Percentiles rank a stretch among this genome's conserved stretches.
These are phyloP conservation scores for Beroe forskalii DNA, from an alignment of 37 sponge, comb jelly and placozoan species.

Conservation along the genomic window DNA sequence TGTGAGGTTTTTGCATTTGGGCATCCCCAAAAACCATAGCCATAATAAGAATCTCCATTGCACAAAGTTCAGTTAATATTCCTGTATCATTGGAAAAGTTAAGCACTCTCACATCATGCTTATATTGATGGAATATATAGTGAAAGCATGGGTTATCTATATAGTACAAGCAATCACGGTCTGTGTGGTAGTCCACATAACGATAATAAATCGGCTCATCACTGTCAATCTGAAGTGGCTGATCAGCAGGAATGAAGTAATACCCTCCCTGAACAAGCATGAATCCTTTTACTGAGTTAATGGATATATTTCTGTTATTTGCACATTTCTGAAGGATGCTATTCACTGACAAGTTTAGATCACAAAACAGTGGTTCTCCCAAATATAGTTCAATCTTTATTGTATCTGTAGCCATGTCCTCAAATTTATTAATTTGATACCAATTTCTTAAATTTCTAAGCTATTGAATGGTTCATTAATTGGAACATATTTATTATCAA, in stretches of 20 bases:
- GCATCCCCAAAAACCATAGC: slow-evolving; percentile 58
- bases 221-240: neutral
- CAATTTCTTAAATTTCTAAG: too few relatives aligned
- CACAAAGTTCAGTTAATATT: slow-evolving; percentile 15
- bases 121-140: slow-evolving; percentile 59
- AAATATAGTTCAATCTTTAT: slow-evolving; percentile 29
- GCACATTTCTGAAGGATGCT: slow-evolving; percentile 18
- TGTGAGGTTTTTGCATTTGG: slow-evolving; percentile 17
- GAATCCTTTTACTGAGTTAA: slow-evolving; percentile 15
- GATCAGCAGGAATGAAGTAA: slow-evolving; percentile 18
- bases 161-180: slow-evolving; percentile 50
- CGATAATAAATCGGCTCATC: slow-evolving; percentile 51
- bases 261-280: slow-evolving; percentile 17
- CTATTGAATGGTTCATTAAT: too few relatives aligned
- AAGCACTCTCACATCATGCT: slow-evolving; percentile 2
- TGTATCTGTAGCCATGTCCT: neutral
- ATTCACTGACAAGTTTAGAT: neutral
- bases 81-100: slow-evolving; percentile 6
- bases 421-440: too few relatives aligned
- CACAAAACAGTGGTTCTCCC: slow-evolving; percentile 21
- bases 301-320: slow-evolving; percentile 8
- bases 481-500: too few relatives aligned
- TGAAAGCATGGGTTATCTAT: slow-evolving; percentile 50
- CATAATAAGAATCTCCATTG: slow-evolving; percentile 29
- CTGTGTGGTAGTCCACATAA: slow-evolving; percentile 64